Evolutionary conservation across 2,113 vertebrate species (phyloP).

Genomic region (Hippoglossus stenolepis): DNA sequence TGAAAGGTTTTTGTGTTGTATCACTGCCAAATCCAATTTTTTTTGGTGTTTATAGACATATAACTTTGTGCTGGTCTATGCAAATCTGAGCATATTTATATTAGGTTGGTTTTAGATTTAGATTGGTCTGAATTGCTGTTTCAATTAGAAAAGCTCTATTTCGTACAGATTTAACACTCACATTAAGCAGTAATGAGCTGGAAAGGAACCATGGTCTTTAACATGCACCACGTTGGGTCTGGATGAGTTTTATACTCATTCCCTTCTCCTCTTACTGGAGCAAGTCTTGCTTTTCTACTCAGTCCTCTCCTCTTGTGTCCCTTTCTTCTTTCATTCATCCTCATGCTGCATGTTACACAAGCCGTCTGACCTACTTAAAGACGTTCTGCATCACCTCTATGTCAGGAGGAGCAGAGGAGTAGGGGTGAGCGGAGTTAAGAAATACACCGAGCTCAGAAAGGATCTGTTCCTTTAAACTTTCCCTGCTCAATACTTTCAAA

Average conservation of each 20-base stretch:
- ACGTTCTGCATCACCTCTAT: slow-evolving; percentile 3
- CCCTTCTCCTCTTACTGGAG: background rate
- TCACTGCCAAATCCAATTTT: background rate
- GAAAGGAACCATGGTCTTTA: background rate
- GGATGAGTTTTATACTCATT: no score
- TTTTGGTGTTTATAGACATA: no score
- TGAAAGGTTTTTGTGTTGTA: background rate
- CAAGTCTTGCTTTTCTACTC: background rate
- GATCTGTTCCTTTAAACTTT: background rate
- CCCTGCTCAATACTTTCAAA: no score
- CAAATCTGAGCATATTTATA: no score
- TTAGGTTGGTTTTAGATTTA: no score
- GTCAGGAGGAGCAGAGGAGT: background rate
- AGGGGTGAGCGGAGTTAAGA: background rate
- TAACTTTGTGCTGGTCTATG: no score
- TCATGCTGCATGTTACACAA: slow-evolving; percentile 25
- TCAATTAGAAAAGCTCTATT: no score
- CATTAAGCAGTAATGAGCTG: no score
- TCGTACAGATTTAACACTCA: no score
- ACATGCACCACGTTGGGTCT: background rate
- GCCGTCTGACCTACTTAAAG: slow-evolving; percentile 20
- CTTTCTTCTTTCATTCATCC: slow-evolving; percentile 16
- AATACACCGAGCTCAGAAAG: background rate
- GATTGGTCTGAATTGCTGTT: no score
- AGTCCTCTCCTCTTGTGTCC: background rate